Percentiles rank a stretch among this genome's conserved stretches.
Evolutionary conservation across 2,113 vertebrate species (phyloP).

Genomic region (Coptodon rendalli): DNA sequence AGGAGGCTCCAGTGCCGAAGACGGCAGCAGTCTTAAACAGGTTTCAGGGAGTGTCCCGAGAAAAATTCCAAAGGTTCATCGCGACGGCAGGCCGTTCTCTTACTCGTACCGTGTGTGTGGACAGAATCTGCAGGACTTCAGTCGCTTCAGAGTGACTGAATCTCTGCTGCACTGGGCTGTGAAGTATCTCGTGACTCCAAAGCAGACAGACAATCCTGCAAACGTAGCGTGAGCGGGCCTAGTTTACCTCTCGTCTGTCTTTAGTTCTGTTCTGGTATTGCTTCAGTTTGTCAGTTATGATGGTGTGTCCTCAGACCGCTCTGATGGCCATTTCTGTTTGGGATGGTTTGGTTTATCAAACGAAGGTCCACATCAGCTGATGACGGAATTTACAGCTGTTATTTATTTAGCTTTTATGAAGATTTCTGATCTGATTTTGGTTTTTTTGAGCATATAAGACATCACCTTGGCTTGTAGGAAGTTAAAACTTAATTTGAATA

Average conservation of each 20-base stretch:
- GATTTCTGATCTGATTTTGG: accelerated
- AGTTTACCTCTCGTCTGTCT: accelerated
- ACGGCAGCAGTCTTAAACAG: background rate
- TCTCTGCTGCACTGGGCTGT: conserved; percentile 43
- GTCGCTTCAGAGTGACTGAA: background rate
- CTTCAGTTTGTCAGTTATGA: accelerated
- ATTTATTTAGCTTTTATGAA: background rate
- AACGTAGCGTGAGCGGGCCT: background rate
- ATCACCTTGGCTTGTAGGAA: background rate
- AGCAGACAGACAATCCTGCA: background rate
- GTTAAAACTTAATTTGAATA: accelerated
- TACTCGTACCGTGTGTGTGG: conserved; percentile 22
- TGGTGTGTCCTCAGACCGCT: accelerated
- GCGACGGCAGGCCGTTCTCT: background rate
- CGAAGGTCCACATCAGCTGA: background rate
- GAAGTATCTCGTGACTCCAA: conserved; percentile 20
- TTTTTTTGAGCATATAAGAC: background rate
- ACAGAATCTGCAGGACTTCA: conserved; percentile 33
- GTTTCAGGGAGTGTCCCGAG: accelerated
- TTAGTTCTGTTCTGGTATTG: background rate
- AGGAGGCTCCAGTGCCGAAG: accelerated
- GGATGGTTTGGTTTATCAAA: background rate
- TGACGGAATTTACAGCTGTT: background rate
- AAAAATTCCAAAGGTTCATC: background rate
- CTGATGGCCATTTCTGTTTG: background rate